phyloP scores from a whole-genome alignment of 2,113 vertebrate species.

The Smithornis capensis region DNA sequence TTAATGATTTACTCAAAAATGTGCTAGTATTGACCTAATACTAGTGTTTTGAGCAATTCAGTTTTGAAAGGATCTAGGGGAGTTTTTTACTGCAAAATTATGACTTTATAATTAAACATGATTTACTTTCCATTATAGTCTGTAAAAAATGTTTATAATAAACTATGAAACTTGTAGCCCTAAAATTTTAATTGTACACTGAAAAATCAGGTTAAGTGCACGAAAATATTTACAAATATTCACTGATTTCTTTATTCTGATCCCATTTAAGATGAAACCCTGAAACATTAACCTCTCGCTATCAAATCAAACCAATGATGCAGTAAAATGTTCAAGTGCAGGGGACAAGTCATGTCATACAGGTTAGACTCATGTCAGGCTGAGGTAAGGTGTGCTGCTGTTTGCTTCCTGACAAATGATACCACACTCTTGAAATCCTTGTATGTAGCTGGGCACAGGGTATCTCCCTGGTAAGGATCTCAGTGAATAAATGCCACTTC shows the following conservation, averaged over 20 bases:
- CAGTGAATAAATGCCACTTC: not conserved
- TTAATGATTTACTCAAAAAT: not conserved
- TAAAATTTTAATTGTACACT: not conserved
- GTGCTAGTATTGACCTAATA: not conserved
- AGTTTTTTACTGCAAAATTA: not conserved
- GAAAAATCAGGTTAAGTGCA: not conserved
- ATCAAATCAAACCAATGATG: not conserved
- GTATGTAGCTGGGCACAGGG: not conserved
- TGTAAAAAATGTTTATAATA: not conserved
- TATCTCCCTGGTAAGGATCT: not conserved
- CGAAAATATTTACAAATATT: not conserved
- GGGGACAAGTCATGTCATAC: not conserved
- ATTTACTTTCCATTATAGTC: not conserved
- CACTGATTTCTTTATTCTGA: not conserved
- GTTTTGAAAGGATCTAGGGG: not conserved
- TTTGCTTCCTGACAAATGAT: not conserved
- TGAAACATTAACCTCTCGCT: not conserved
- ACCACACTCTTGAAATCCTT: not conserved
- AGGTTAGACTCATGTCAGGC: not conserved
- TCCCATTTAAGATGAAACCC: not conserved
- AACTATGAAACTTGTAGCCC: not conserved
- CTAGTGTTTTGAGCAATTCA: not conserved
- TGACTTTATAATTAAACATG: not conserved
- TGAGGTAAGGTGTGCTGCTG: not conserved
- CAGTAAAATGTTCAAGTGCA: not conserved